Evolutionary conservation across 2,888 invertebrate species (phyloP), one percentile per base, ranked within the genome.

Genomic region (Heteropelma amictum): DNA sequence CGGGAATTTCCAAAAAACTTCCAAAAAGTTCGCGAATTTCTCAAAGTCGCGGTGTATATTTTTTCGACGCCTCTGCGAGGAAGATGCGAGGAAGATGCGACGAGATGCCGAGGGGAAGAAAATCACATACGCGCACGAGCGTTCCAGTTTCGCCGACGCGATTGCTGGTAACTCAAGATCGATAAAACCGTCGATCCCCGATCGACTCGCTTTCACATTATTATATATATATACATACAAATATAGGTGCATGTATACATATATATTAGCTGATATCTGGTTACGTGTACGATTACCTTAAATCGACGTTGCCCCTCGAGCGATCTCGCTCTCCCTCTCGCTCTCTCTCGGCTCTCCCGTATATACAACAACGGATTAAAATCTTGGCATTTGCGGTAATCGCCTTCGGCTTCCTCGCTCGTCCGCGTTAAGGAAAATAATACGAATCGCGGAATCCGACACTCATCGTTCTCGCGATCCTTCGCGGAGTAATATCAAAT

Each of bases 81-180:
- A 56, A 21, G 30, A 45, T 7, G 45, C 19, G 14, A 12, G 23
- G 21, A 35, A 19, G 10, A 58, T 49, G 68, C 45, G 14, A 30
- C 58, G 69, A 35, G 30, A 45, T 17, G 35, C 21, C 19, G 61
- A 23, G 53, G 7, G 61, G 33, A 65, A 65, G 75, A 56, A 72
- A 77, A 72, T 72, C 69, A 58, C 53, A 63, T 42, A 65, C 53
- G 74, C 58, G 81, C 49, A 65, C 53, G 74, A 61, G 81, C 85
- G 86, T 85, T 86, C 87, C 82, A 88, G 80, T 86, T 87, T 82
- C 80, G 73, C 79, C 23, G 65, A 54, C n/a, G n/a, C n/a, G n/a
- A n/a, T 72, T 82, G 85, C 85, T 83, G 85, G 88, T 87, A 88
- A 88, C 85, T 85, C 83, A 88, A 88, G 86, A 88, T 87, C 88